A percentile compares a stretch with the other conserved stretches of the same genome.
Conservation (phyloP, 2,113 vertebrate genomes). For the Mobula birostris region DNA sequence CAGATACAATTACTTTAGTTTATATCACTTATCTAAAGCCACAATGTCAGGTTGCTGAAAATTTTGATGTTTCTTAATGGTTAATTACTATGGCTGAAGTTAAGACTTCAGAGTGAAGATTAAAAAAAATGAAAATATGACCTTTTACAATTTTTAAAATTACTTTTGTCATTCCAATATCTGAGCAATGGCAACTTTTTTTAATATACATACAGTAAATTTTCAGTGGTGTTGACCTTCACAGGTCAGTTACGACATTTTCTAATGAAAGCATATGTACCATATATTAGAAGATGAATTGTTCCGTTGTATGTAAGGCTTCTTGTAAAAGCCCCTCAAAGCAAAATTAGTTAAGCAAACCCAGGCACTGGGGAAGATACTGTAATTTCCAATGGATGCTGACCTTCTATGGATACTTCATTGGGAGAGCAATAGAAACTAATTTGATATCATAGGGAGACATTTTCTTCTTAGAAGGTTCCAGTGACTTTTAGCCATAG, state of each 20-base stretch:
- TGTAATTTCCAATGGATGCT: not conserved
- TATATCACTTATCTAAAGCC: not conserved
- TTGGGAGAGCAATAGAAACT: not conserved
- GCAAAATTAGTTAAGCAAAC: not conserved
- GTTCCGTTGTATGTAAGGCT: not conserved
- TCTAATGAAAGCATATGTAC: not conserved
- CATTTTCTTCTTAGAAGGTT: not conserved
- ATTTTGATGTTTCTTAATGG: not conserved
- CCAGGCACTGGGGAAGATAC: not conserved
- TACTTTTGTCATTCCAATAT: not conserved
- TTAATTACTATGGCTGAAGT: not conserved
- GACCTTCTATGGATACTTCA: not conserved
- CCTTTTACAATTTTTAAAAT: not conserved
- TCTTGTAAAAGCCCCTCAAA: not conserved
- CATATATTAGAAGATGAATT: not conserved
- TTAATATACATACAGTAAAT: not conserved
- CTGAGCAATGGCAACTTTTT: not conserved
- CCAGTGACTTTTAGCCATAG: not conserved
- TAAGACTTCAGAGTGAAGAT: not conserved
- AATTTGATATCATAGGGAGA: not conserved
- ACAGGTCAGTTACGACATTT: not conserved
- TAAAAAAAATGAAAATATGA: not conserved
- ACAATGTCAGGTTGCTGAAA: not conserved
- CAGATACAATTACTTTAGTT: not conserved
- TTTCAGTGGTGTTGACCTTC: not conserved